phyloP scores from a whole-genome alignment of 2,113 vertebrate species.

The Phocoena sinus region DNA sequence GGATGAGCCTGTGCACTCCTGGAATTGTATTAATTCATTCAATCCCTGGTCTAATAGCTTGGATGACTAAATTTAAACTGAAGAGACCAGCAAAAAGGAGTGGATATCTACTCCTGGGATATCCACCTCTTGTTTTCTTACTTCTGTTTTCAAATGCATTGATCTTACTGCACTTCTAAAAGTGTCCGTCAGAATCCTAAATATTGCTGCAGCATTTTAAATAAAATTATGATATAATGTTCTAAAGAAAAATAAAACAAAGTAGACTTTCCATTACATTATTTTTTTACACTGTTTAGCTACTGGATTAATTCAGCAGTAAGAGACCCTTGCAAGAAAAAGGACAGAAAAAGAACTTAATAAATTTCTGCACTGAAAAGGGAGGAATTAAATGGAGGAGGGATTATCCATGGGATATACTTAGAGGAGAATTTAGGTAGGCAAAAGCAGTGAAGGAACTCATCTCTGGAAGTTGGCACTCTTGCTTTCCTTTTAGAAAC shows the following conservation, averaged over 20 bases:
- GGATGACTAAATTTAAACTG: neutral
- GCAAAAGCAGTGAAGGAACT: neutral
- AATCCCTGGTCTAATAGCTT: neutral
- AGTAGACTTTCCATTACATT: neutral
- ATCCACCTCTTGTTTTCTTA: neutral
- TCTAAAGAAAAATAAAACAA: neutral
- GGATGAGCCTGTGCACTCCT: neutral
- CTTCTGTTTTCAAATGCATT: neutral
- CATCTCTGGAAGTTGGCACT: neutral
- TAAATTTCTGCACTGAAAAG: neutral
- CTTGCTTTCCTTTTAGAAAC: conserved; percentile 13
- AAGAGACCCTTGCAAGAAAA: neutral
- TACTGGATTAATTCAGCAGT: neutral
- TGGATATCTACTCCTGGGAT: neutral
- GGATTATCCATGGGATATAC: neutral
- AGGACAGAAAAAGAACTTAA: neutral
- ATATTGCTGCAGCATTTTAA: neutral
- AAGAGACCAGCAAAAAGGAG: neutral
- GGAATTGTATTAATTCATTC: neutral
- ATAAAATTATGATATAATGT: neutral
- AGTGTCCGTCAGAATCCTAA: neutral
- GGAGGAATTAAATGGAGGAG: neutral
- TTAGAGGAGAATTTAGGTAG: neutral
- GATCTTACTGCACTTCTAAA: neutral
- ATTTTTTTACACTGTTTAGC: neutral